These are phyloP conservation scores for Aleadryas rufinucha DNA, from an alignment of 2,113 vertebrate genomes.

Conservation along the genomic window DNA sequence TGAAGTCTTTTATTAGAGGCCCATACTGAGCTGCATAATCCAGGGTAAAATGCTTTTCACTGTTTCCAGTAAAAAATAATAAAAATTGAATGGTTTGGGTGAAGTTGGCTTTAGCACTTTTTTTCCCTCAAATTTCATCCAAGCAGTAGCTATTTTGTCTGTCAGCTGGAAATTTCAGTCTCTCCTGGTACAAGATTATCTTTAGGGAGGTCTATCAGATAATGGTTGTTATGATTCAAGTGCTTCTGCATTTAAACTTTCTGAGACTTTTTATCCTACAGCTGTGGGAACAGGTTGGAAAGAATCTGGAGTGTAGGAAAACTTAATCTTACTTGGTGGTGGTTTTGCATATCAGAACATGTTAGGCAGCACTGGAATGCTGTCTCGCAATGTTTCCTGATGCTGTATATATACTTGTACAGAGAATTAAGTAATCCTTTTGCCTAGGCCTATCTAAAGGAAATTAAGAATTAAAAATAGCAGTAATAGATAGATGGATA, in stretches of 20 bases:
- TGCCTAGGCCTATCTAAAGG: neutral
- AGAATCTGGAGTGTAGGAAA: neutral
- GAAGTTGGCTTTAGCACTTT: neutral
- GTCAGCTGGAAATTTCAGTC: neutral
- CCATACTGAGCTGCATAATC: neutral
- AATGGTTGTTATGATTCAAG: conserved; percentile 3
- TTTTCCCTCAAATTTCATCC: neutral
- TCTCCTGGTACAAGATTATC: neutral
- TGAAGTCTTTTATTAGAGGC: conserved; percentile 7
- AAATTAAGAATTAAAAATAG: neutral
- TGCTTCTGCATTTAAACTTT: neutral
- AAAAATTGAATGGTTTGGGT: neutral
- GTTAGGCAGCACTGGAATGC: neutral
- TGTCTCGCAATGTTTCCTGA: neutral
- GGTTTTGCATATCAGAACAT: neutral
- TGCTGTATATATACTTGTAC: neutral
- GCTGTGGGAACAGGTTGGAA: neutral
- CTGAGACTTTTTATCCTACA: neutral
- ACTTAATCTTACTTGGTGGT: neutral
- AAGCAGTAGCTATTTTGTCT: neutral
- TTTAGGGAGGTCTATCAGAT: neutral
- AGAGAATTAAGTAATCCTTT: neutral
- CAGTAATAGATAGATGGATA: neutral
- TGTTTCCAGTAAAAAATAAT: neutral
- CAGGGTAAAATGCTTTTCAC: conserved; percentile 24